A percentile compares a stretch with the other conserved stretches of the same genome.
Evolutionary conservation across 53 echinoderm and acorn worm genomes (phyloP).

Genomic region (Holothuria scabra): DNA sequence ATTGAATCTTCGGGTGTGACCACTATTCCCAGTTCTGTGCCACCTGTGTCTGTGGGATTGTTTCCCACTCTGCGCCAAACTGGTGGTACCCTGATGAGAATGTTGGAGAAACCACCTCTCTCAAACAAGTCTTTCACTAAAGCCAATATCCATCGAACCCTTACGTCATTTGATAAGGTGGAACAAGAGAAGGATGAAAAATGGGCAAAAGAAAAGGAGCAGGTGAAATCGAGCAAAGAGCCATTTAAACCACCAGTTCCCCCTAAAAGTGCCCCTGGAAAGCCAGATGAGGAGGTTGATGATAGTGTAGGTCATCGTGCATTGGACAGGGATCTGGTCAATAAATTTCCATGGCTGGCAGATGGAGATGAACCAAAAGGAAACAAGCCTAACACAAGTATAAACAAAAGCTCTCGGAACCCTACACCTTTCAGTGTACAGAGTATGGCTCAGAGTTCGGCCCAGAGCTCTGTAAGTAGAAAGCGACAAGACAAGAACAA

Average conservation of each 20-base stretch:
- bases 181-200: conserved; percentile 59
- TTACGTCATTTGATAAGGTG: conserved; percentile 76
- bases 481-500: background rate
- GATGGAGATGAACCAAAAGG: conserved; percentile 63
- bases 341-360: conserved; percentile 93
- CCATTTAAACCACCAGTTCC: conserved; percentile 18
- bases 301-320: conserved; percentile 86
- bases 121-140: conserved; percentile 78
- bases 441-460: conserved; percentile 82
- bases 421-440: conserved; percentile 85
- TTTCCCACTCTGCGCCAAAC: background rate
- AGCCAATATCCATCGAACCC: conserved; percentile 83
- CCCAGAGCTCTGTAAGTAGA: conserved; percentile 19
- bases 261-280: background rate
- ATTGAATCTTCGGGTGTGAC: background rate
- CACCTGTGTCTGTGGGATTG: background rate
- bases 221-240: conserved; percentile 46
- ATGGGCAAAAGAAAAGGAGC: conserved; percentile 39
- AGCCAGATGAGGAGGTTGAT: conserved; percentile 33
- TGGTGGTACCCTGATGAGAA: conserved; percentile 29
- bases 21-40: background rate
- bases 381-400: conserved; percentile 13
- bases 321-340: conserved; percentile 74
- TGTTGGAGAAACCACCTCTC: conserved; percentile 56
- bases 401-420: conserved; percentile 23